Evolutionary conservation across 2,113 vertebrate species (phyloP).

Genomic region (Morone chrysops): DNA sequence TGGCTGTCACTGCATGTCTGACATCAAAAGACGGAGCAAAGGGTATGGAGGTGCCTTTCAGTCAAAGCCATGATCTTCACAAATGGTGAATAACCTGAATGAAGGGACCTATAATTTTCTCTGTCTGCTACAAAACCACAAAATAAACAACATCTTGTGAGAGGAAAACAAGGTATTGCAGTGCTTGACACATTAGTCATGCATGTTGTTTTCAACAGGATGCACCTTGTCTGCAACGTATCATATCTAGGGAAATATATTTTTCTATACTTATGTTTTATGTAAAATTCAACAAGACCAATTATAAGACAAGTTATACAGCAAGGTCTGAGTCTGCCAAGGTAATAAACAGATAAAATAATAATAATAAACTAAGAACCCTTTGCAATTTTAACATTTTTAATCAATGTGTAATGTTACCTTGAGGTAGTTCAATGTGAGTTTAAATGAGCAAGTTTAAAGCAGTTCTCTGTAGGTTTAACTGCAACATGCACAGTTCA

Average conservation of each 20-base stretch:
- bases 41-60: slow-evolving; percentile 7
- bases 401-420: slow-evolving; percentile 4
- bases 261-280: neutral
- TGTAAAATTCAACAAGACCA: neutral
- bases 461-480: neutral
- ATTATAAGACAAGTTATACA: neutral
- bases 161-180: neutral
- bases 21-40: slow-evolving; percentile 22
- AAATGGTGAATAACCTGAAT: slow-evolving; percentile 15
- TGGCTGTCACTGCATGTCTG: slow-evolving; percentile 40
- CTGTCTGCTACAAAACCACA: slow-evolving; percentile 4
- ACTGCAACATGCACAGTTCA: neutral
- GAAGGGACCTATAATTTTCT: neutral
- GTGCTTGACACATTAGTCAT: neutral
- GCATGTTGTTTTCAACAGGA: neutral
- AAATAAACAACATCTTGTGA: slow-evolving; percentile 25
- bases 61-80: slow-evolving; percentile 15
- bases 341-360: no score
- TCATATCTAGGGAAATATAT: neutral
- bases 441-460: neutral
- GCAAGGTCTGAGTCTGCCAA: neutral
- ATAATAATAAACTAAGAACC: neutral
- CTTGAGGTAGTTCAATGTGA: slow-evolving; percentile 5
- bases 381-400: neutral
- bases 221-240: neutral